Evolutionary conservation across 2,797 vertebrate genomes (phyloP).

Genomic region (Zalophus californianus): DNA sequence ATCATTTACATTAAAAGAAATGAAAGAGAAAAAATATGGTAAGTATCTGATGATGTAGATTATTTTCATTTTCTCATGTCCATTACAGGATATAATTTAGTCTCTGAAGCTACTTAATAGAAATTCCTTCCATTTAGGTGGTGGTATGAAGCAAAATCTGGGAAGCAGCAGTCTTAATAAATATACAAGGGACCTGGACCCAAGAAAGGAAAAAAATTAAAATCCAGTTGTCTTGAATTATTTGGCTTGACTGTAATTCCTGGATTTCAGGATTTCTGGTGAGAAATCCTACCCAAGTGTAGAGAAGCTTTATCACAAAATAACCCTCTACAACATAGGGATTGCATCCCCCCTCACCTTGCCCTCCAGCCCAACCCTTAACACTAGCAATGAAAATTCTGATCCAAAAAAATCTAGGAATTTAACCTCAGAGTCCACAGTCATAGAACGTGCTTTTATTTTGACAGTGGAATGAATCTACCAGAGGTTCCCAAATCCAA

Average conservation of each 20-base stretch:
- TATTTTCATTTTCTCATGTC: background rate
- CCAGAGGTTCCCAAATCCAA: background rate
- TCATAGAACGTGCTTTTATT: conserved; percentile 39
- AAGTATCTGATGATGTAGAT: background rate
- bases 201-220: background rate
- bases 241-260: background rate
- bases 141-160: background rate
- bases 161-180: conserved; percentile 25
- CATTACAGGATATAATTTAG: background rate
- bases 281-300: background rate
- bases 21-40: background rate
- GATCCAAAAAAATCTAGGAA: background rate
- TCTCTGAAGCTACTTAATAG: background rate
- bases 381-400: background rate
- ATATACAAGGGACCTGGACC: conserved; percentile 16
- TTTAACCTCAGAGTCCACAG: background rate
- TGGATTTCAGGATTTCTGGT: background rate
- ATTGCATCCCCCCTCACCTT: background rate
- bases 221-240: background rate
- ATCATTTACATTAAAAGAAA: conserved; percentile 22
- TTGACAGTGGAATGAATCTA: conserved; percentile 24
- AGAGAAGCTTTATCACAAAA: conserved; percentile 15
- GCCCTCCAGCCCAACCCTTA: background rate
- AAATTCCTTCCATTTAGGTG: background rate
- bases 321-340: background rate